Evolutionary conservation across 2,113 vertebrate species (phyloP).

Genomic region (Muntiacus reevesi): DNA sequence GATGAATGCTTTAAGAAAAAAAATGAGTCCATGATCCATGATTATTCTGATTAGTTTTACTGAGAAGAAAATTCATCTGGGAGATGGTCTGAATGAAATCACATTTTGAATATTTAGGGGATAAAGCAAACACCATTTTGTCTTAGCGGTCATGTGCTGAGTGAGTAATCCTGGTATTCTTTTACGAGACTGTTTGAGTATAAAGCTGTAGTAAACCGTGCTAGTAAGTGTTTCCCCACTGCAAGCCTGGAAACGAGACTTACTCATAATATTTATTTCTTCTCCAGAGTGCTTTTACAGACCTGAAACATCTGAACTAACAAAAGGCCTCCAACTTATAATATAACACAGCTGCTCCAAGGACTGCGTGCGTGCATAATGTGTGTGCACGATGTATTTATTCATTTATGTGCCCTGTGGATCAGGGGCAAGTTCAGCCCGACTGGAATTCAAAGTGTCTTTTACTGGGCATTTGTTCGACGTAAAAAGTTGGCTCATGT

Average conservation of each 20-base stretch:
- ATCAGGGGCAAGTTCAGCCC: neutral
- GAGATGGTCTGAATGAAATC: constrained; percentile 53
- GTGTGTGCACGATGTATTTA: constrained; percentile 1
- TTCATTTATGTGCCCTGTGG: constrained; percentile 52
- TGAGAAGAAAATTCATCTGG: constrained; percentile 51
- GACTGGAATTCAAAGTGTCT: constrained; percentile 42
- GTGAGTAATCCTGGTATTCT: neutral
- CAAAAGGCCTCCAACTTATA: constrained; percentile 57
- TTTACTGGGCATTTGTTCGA: constrained; percentile 51
- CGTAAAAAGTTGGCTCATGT: constrained; percentile 51
- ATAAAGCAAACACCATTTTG: constrained; percentile 50
- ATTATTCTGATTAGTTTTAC: constrained; percentile 7
- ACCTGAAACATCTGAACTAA: constrained; percentile 57
- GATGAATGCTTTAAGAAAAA: neutral
- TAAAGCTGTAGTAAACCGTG: constrained; percentile 40
- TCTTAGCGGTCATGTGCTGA: constrained; percentile 55
- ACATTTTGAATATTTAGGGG: constrained; percentile 37
- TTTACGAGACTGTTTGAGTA: constrained; percentile 54
- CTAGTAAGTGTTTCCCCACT: constrained; percentile 65
- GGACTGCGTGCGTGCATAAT: rapidly evolving
- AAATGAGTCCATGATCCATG: neutral
- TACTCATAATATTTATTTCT: constrained; percentile 67
- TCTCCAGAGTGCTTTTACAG: constrained; percentile 56
- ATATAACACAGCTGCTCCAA: constrained; percentile 58
- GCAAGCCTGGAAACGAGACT: constrained; percentile 49